Evolutionary conservation across 2,888 invertebrate species (phyloP).

Genomic region (Ommatoiulus sabulosus): DNA sequence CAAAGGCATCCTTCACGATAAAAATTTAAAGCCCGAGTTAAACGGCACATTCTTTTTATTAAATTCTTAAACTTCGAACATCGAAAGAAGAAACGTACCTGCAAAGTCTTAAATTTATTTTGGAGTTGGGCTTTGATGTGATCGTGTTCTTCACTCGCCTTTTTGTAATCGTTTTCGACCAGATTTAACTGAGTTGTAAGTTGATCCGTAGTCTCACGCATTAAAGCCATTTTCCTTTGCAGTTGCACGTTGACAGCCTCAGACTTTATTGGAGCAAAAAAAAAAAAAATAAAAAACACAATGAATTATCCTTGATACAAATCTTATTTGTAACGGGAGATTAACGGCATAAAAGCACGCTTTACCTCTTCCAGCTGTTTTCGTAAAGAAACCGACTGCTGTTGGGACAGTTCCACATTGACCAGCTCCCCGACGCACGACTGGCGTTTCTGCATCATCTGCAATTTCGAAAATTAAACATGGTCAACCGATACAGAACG

Average conservation of each 20-base stretch:
- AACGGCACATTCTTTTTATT: not conserved
- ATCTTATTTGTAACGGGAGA: no score
- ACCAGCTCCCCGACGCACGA: constrained; percentile 5
- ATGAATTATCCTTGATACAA: not conserved
- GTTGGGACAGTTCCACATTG: not conserved
- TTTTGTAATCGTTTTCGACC: not conserved
- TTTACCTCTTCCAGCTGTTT: constrained; percentile 51
- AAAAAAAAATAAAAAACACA: not conserved
- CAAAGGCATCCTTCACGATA: not conserved
- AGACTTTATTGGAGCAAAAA: constrained; percentile 6
- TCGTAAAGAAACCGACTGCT: not conserved
- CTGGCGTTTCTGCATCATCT: constrained; percentile 11
- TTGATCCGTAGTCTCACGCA: not conserved
- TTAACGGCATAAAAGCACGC: not conserved
- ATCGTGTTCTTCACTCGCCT: not conserved
- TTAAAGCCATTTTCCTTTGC: not conserved
- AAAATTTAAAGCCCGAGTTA: not conserved
- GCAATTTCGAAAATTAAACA: not conserved
- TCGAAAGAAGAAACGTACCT: not conserved
- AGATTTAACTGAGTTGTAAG: not conserved
- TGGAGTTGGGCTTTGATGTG: not conserved
- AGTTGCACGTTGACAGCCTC: not conserved
- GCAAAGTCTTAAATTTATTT: not conserved
- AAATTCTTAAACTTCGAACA: not conserved
- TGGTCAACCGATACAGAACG: no score